Conservation (phyloP, 2,113 vertebrate species). For the Sialia sialis region DNA sequence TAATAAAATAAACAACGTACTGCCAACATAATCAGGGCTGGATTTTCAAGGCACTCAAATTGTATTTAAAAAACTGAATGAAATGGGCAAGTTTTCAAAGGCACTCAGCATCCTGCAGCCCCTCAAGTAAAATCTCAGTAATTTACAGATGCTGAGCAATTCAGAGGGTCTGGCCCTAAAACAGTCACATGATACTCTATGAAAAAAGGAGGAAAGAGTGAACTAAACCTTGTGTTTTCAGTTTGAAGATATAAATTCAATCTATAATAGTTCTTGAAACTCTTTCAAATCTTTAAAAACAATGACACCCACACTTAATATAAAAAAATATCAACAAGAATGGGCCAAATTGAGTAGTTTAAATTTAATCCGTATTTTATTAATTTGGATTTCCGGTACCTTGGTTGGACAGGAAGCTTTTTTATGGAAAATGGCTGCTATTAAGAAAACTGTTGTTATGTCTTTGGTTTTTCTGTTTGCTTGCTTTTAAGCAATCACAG, state of each 20-base stretch:
- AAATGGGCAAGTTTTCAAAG: neutral
- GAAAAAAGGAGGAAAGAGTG: neutral
- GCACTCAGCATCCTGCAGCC: neutral
- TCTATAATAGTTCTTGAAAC: neutral
- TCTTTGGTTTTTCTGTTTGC: neutral
- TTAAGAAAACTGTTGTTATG: neutral
- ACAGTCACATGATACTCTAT: neutral
- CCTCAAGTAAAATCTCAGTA: neutral
- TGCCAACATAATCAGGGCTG: neutral
- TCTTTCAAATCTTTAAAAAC: neutral
- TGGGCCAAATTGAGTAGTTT: neutral
- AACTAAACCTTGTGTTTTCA: neutral
- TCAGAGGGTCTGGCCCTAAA: neutral
- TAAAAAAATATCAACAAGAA: neutral
- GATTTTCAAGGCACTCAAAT: neutral
- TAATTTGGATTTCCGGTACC: neutral
- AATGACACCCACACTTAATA: neutral
- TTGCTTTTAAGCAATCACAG: neutral
- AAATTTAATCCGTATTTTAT: neutral
- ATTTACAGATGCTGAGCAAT: fast-evolving
- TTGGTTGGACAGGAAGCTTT: neutral
- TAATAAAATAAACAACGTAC: neutral
- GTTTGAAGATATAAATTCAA: neutral
- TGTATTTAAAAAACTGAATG: neutral
- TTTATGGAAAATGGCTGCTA: neutral